phyloP scores from a whole-genome alignment of 2,888 invertebrate genomes.

The Drosophila rellima region DNA sequence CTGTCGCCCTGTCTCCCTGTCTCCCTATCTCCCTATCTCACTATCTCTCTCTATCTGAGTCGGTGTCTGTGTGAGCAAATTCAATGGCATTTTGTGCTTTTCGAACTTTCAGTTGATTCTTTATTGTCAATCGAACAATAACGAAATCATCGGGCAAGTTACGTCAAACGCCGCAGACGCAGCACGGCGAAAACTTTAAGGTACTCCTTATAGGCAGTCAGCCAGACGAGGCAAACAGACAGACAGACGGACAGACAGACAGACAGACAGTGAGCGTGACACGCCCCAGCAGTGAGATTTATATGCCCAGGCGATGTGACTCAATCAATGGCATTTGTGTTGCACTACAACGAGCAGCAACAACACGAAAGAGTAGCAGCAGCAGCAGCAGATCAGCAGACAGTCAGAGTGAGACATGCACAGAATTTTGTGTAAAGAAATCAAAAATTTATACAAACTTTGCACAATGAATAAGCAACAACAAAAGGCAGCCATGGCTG shows the following conservation, averaged over 20 bases:
- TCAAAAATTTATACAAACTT: slow-evolving; percentile 82
- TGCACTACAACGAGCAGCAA: slow-evolving; percentile 46
- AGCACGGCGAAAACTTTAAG: slow-evolving; percentile 80
- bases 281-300: slow-evolving; percentile 81
- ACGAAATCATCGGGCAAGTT: slow-evolving; percentile 83
- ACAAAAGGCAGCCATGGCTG: slow-evolving; percentile 59
- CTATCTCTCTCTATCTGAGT: slow-evolving; percentile 5
- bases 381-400: slow-evolving; percentile 57
- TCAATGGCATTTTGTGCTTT: slow-evolving; percentile 78
- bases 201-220: slow-evolving; percentile 39
- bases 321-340: slow-evolving; percentile 82
- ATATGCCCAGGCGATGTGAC: slow-evolving; percentile 82
- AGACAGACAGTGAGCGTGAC: slow-evolving; percentile 52
- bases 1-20: background rate
- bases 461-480: slow-evolving; percentile 80
- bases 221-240: background rate
- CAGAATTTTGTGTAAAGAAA: slow-evolving; percentile 83
- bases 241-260: slow-evolving; percentile 14
- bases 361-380: slow-evolving; percentile 26
- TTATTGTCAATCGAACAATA: slow-evolving; percentile 84
- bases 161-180: slow-evolving; percentile 77
- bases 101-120: slow-evolving; percentile 82
- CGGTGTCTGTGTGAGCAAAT: slow-evolving; percentile 50
- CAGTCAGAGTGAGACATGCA: slow-evolving; percentile 71
- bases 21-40: too few species aligned